phyloP scores from a whole-genome alignment of 2,113 vertebrate genomes.

The Aegypius monachus region DNA sequence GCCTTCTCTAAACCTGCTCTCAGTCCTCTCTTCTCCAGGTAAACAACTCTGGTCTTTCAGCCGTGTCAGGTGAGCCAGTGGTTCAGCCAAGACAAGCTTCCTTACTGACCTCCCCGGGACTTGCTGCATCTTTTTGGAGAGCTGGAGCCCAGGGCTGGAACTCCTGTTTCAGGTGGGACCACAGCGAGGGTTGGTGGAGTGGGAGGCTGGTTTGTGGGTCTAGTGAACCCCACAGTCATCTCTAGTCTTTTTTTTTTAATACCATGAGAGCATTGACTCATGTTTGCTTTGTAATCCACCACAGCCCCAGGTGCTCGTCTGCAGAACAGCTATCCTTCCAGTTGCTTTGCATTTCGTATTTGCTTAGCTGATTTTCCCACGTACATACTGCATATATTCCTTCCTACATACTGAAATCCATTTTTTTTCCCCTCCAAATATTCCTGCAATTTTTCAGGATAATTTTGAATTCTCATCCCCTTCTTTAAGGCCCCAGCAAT shows the following conservation, averaged over 20 bases:
- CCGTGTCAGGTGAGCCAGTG: not conserved
- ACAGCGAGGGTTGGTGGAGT: rapidly evolving
- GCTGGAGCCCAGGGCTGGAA: too few relatives aligned
- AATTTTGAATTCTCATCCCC: not conserved
- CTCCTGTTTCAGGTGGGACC: not conserved
- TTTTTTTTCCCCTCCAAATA: not conserved
- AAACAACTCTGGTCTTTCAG: not conserved
- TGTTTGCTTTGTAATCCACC: not conserved
- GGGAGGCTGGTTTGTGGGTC: not conserved
- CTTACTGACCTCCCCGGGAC: not conserved
- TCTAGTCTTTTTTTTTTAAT: not conserved
- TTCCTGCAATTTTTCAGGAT: not conserved
- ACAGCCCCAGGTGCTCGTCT: not conserved
- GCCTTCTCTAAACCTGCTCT: not conserved
- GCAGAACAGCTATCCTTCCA: not conserved
- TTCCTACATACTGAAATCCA: not conserved
- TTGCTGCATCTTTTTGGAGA: not conserved
- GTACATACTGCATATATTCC: rapidly evolving
- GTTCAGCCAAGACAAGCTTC: not conserved
- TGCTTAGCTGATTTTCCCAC: not conserved
- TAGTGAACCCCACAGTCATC: not conserved
- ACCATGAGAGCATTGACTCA: not conserved
- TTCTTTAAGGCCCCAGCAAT: not conserved
- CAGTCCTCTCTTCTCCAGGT: not conserved
- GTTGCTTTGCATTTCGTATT: rapidly evolving